A percentile compares a stretch with the other conserved stretches of the same genome.
These are phyloP conservation scores for Narcine bancroftii DNA, from an alignment of 2,113 vertebrate species.

Conservation along the genomic window DNA sequence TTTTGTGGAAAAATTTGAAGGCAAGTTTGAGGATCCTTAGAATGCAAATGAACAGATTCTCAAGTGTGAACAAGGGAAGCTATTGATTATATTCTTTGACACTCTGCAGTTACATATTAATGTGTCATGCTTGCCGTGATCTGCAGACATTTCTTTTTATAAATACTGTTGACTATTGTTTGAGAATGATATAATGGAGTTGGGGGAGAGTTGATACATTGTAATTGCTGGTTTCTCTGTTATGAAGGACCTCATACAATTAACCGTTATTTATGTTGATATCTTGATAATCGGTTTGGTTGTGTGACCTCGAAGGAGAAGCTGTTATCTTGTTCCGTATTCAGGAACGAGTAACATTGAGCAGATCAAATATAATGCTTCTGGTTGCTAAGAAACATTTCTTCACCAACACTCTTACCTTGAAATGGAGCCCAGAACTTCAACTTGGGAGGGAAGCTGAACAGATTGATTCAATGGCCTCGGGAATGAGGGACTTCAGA, in stretches of 20 bases:
- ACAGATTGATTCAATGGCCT: background rate
- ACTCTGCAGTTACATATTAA: conserved; percentile 11
- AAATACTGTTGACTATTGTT: conserved; percentile 4
- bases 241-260: background rate
- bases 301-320: background rate
- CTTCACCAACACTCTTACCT: background rate
- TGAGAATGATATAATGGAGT: background rate
- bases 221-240: conserved; percentile 24
- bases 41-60: background rate
- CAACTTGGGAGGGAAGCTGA: background rate
- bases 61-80: background rate
- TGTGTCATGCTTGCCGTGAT: background rate
- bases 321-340: background rate
- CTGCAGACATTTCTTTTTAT: background rate
- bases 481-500: background rate
- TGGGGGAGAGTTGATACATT: background rate
- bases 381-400: background rate
- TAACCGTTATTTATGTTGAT: conserved; percentile 15
- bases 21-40: background rate
- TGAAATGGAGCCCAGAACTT: background rate
- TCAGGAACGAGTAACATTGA: background rate
- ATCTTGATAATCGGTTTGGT: conserved; percentile 26
- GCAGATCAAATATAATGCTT: background rate
- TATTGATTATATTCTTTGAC: conserved; percentile 2
- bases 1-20: background rate